These are phyloP conservation scores for Spodoptera frugiperda DNA, from an alignment of 1,140 invertebrate genomes.

Conservation along the genomic window DNA sequence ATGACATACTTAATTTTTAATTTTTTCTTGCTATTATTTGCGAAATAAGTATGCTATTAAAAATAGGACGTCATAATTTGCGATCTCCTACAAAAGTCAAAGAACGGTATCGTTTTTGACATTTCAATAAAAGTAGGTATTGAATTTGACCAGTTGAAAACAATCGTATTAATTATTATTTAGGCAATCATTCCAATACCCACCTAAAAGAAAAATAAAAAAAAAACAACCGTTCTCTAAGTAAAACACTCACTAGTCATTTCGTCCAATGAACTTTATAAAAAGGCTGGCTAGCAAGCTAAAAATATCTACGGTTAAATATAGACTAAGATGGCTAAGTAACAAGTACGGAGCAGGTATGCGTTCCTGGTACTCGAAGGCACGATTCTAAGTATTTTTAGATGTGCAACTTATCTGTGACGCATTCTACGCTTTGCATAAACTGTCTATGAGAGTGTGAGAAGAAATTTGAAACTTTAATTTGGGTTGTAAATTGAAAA, in stretches of 20 bases:
- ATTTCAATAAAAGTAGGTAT: no score
- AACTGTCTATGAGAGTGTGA: background rate
- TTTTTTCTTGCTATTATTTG: no score
- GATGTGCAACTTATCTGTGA: background rate
- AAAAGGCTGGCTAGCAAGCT: background rate
- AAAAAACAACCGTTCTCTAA: background rate
- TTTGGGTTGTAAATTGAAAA: background rate
- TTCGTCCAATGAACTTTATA: constrained; percentile 2
- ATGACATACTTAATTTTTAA: no score
- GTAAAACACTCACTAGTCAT: background rate
- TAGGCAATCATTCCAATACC: no score
- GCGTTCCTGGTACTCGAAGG: background rate
- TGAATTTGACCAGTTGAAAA: no score
- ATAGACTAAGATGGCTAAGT: background rate
- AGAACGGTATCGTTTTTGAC: no score
- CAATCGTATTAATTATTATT: no score
- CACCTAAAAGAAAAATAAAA: background rate
- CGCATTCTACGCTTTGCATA: background rate
- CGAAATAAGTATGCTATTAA: no score
- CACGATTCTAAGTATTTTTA: constrained; percentile 17
- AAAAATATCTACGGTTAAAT: constrained; percentile 14
- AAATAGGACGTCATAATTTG: no score
- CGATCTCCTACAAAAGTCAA: no score
- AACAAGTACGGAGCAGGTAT: background rate
- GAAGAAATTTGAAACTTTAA: background rate